Evolutionary conservation across 2,888 invertebrate species (phyloP).

Genomic region (Dastarcus helophoroides): DNA sequence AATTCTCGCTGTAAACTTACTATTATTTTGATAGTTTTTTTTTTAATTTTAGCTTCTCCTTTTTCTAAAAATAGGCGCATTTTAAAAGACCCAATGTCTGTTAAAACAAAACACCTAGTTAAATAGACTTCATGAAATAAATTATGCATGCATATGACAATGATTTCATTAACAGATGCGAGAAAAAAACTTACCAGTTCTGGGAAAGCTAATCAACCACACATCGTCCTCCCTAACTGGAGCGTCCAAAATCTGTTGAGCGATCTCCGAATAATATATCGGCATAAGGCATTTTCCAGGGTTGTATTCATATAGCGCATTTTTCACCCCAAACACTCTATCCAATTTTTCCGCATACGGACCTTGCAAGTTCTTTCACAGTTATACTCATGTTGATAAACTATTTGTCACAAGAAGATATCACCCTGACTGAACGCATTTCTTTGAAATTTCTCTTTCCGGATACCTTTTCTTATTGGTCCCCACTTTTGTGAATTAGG

Average conservation of each 20-base stretch:
- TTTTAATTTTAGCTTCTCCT: not conserved
- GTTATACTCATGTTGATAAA: slow-evolving; percentile 17
- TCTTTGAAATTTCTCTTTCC: too few species aligned
- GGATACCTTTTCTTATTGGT: too few species aligned
- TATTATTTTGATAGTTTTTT: not conserved
- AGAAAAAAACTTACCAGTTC: slow-evolving; percentile 55
- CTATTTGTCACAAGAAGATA: too few species aligned
- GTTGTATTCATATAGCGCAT: slow-evolving; percentile 60
- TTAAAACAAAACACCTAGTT: too few species aligned
- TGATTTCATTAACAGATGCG: too few species aligned
- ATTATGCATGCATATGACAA: too few species aligned
- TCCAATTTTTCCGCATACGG: slow-evolving; percentile 43
- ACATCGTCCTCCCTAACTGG: slow-evolving; percentile 65
- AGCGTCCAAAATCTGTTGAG: slow-evolving; percentile 58
- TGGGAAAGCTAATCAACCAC: slow-evolving; percentile 80
- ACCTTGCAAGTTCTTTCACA: slow-evolving; percentile 15
- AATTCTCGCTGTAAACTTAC: not conserved
- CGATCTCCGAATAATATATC: slow-evolving; percentile 54
- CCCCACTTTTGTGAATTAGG: too few species aligned
- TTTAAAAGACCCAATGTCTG: too few species aligned
- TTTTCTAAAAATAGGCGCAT: too few species aligned
- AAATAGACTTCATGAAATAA: too few species aligned
- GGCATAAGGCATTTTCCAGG: slow-evolving; percentile 63
- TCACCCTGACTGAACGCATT: too few species aligned
- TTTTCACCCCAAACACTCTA: slow-evolving; percentile 53